A percentile compares a stretch with the other conserved stretches of the same genome.
Evolutionary conservation across 2,797 vertebrate species (phyloP).

Genomic region (Etheostoma nigrum): DNA sequence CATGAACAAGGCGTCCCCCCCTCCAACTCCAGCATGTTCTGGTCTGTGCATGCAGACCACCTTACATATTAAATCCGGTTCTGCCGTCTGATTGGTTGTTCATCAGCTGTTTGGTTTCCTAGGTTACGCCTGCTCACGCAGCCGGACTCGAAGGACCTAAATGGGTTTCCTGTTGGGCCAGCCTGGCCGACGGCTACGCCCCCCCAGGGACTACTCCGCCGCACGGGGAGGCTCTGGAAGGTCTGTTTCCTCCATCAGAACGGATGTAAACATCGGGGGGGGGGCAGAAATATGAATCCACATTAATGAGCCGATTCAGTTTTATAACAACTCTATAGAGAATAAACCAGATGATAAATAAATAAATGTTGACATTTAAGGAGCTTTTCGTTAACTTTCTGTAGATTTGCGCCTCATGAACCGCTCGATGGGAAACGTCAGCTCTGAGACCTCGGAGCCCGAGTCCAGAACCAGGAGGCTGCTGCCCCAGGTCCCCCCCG

Average conservation of each 20-base stretch:
- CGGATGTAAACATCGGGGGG: too few species aligned
- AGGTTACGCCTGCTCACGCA: conserved; percentile 74
- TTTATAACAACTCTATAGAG: too few species aligned
- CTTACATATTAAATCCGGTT: not conserved
- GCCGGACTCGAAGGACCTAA: conserved; percentile 85
- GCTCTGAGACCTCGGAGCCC: conserved; percentile 80
- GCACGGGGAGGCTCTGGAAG: conserved; percentile 77
- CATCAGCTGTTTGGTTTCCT: conserved; percentile 10
- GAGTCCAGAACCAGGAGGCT: conserved; percentile 90
- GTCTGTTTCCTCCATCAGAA: conserved; percentile 47
- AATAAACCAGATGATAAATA: too few species aligned
- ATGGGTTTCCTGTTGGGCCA: conserved; percentile 97
- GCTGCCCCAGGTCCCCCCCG: conserved; percentile 92
- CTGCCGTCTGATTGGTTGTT: not conserved
- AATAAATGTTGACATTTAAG: not conserved
- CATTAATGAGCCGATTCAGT: too few species aligned
- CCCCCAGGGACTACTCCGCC: conserved; percentile 83
- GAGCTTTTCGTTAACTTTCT: conserved; percentile 8
- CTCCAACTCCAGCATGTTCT: conserved; percentile 37
- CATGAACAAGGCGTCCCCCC: too few species aligned
- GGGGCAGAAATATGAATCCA: too few species aligned
- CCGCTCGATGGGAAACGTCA: conserved; percentile 59
- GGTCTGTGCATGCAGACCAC: conserved; percentile 34
- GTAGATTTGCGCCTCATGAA: conserved; percentile 71
- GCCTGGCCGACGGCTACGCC: conserved; percentile 92